phyloP scores from a whole-genome alignment of 2,888 invertebrate genomes.

The Nemotelus nigrinus region DNA sequence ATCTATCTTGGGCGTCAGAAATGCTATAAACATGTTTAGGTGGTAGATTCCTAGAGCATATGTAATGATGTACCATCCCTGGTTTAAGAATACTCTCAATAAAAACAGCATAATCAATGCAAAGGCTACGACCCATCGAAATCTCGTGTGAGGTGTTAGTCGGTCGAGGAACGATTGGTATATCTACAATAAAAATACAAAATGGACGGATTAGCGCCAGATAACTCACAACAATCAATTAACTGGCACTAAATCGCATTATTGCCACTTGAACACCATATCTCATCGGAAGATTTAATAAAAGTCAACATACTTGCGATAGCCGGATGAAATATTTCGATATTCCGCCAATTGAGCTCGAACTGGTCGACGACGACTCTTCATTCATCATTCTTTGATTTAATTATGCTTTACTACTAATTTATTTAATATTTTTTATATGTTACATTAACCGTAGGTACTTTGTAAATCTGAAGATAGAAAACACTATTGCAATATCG shows the following conservation, averaged over 20 bases:
- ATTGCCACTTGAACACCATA: no score
- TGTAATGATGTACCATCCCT: slow-evolving; percentile 99
- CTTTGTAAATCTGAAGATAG: slow-evolving; percentile 1
- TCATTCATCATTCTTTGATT: slow-evolving; percentile 60
- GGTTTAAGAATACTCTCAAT: slow-evolving; percentile 82
- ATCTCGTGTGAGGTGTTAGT: slow-evolving; percentile 84
- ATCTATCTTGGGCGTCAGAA: slow-evolving; percentile 99
- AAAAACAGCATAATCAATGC: slow-evolving; percentile 78
- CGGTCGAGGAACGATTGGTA: slow-evolving; percentile 87
- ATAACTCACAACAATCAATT: background rate
- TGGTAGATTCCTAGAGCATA: slow-evolving; percentile 99
- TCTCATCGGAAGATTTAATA: background rate
- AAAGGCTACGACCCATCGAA: slow-evolving; percentile 82
- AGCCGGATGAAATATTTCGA: slow-evolving; percentile 62
- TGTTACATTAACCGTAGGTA: slow-evolving; percentile 26
- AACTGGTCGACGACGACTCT: slow-evolving; percentile 60
- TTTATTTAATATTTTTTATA: background rate
- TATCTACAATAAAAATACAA: slow-evolving; percentile 55
- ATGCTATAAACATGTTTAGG: slow-evolving; percentile 98
- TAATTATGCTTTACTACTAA: slow-evolving; percentile 23
- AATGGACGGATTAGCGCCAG: background rate
- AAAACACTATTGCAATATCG: slow-evolving; percentile 35
- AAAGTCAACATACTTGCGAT: slow-evolving; percentile 60
- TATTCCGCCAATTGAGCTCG: slow-evolving; percentile 59
- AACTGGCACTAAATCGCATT: background rate